Evolutionary conservation across 2,113 vertebrate genomes (phyloP).

Genomic region (Mesembrinibis cayennensis): DNA sequence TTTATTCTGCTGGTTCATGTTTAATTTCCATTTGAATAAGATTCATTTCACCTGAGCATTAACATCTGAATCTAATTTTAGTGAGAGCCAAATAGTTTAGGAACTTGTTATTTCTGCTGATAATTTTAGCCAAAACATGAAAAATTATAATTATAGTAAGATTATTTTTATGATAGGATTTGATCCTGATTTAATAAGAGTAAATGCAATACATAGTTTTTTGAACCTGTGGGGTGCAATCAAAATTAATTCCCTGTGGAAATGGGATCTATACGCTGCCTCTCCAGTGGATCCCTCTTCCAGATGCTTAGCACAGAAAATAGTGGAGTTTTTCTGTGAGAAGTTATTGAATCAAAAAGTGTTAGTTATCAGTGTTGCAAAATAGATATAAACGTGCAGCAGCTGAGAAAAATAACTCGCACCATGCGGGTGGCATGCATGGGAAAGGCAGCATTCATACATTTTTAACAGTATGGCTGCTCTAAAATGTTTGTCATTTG

Average conservation of each 20-base stretch:
- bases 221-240: neutral
- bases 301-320: neutral
- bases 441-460: neutral
- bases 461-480: neutral
- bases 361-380: neutral
- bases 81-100: neutral
- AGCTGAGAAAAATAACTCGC: neutral
- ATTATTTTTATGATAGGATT: neutral
- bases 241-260: neutral
- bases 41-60: constrained; percentile 19
- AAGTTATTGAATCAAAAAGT: neutral
- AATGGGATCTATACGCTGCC: fast-evolving
- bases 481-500: neutral
- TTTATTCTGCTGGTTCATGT: neutral
- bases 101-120: constrained; percentile 9
- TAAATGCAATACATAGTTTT: neutral
- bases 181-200: neutral
- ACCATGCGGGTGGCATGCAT: fast-evolving
- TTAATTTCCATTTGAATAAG: constrained; percentile 35
- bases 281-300: neutral
- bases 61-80: constrained; percentile 47
- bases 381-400: neutral
- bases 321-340: neutral
- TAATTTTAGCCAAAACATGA: constrained; percentile 16
- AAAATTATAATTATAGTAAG: neutral